Conservation (phyloP, 2,888 invertebrate species). For the Slavum lentiscoides region DNA sequence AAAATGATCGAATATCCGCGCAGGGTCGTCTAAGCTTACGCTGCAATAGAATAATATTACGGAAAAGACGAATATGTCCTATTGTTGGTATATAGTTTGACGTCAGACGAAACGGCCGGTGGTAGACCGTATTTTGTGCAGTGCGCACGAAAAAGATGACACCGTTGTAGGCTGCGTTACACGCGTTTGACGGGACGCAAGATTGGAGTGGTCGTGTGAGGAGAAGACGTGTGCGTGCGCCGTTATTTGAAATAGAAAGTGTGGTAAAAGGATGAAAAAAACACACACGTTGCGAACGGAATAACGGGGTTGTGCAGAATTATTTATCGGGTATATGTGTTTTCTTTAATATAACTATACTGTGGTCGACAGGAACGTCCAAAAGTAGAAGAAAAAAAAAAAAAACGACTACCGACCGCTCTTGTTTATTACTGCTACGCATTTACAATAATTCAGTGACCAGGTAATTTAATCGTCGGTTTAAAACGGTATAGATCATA, state of each 20-base stretch:
- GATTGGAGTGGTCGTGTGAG: background rate
- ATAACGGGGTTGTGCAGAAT: conserved; percentile 9
- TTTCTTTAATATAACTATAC: background rate
- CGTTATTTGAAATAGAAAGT: background rate
- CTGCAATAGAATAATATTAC: background rate
- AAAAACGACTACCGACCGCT: background rate
- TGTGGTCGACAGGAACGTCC: background rate
- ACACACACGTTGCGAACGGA: background rate
- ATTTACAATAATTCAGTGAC: no score
- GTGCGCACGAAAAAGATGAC: background rate
- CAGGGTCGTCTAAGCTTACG: no score
- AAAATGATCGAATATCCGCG: no score
- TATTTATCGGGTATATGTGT: conserved; percentile 5
- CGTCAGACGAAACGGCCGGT: background rate
- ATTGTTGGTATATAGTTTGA: background rate
- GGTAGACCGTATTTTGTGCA: background rate
- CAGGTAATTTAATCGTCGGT: no score
- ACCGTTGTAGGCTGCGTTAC: no score
- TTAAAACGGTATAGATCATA: no score
- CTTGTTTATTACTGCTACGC: background rate
- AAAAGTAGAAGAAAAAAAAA: background rate
- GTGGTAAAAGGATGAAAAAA: background rate
- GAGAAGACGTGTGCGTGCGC: background rate
- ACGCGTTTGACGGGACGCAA: background rate
- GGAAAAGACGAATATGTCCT: conserved; percentile 1